Conservation (phyloP, 2,113 vertebrate genomes). For the Elephantulus edwardii region DNA sequence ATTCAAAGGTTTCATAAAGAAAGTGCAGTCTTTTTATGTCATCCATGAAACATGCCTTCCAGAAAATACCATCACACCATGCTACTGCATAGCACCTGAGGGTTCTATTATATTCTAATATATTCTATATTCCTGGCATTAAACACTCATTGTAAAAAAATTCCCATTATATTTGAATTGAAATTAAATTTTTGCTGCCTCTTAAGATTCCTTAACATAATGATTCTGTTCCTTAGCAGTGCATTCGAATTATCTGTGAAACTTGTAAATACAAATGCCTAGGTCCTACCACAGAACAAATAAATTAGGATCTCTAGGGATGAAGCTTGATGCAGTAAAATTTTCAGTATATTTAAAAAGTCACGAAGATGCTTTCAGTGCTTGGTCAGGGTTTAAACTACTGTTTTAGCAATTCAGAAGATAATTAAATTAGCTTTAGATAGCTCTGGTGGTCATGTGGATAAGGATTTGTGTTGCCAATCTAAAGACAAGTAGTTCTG, state of each 20-base stretch:
- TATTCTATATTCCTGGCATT: not conserved
- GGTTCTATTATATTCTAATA: constrained; percentile 48
- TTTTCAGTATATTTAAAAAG: not conserved
- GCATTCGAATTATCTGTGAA: not conserved
- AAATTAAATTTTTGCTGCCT: constrained; percentile 47
- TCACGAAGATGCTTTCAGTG: not conserved
- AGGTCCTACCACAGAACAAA: not conserved
- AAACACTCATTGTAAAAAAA: constrained; percentile 20
- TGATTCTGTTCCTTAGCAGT: not conserved
- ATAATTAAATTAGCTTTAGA: not conserved
- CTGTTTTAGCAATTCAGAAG: not conserved
- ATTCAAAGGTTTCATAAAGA: constrained; percentile 38
- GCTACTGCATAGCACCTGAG: not conserved
- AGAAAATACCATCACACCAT: constrained; percentile 47
- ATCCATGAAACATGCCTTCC: not conserved
- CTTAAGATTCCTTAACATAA: constrained; percentile 19
- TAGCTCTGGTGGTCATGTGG: not conserved
- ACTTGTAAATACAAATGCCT: constrained; percentile 17
- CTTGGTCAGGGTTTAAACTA: not conserved
- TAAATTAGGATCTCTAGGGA: constrained; percentile 9
- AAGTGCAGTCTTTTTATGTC: constrained; percentile 4
- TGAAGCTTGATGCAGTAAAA: not conserved
- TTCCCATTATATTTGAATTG: constrained; percentile 46
- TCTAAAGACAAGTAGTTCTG: too few relatives aligned
- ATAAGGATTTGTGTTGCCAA: too few relatives aligned